Percentiles rank a stretch among this genome's conserved stretches.
These are phyloP conservation scores for Galerucella nymphaeae DNA, from an alignment of 2,888 invertebrate species.

Conservation along the genomic window DNA sequence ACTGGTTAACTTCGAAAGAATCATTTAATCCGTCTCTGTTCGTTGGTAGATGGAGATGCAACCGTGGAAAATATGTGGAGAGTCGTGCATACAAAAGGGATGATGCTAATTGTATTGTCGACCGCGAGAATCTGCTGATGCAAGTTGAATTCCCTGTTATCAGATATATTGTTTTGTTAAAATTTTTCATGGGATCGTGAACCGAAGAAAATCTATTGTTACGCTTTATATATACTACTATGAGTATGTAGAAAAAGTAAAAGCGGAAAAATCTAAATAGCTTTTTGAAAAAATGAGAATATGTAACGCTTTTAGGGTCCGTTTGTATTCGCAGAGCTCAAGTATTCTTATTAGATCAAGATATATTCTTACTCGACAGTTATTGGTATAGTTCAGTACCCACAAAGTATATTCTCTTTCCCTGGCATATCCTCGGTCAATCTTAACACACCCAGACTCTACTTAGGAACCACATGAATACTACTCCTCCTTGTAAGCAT, in stretches of 20 bases:
- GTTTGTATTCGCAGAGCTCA: too few species aligned
- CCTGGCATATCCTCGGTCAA: too few species aligned
- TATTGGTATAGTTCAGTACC: too few species aligned
- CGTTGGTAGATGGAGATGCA: conserved; percentile 29
- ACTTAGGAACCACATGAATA: too few species aligned
- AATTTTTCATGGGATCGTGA: conserved; percentile 7
- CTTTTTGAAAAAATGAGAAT: too few species aligned
- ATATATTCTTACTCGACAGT: too few species aligned
- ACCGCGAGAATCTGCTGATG: conserved; percentile 46
- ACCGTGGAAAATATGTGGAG: conserved; percentile 27
- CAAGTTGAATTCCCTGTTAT: conserved; percentile 42
- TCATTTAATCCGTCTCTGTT: conserved; percentile 29
- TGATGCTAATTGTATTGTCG: conserved; percentile 50
- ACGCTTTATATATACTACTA: not conserved
- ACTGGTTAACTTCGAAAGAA: not conserved
- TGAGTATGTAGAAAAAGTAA: not conserved
- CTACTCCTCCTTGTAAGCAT: too few species aligned
- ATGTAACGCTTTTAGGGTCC: too few species aligned
- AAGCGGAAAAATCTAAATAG: not conserved
- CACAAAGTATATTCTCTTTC: too few species aligned
- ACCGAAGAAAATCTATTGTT: conserved; percentile 3
- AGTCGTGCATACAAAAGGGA: conserved; percentile 33
- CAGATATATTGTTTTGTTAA: conserved; percentile 20
- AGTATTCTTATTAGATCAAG: too few species aligned
- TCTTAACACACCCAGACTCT: too few species aligned